Base-by-base conservation (phyloP, 2,888 invertebrate genomes). In the Drosophila fungiperda region DNA sequence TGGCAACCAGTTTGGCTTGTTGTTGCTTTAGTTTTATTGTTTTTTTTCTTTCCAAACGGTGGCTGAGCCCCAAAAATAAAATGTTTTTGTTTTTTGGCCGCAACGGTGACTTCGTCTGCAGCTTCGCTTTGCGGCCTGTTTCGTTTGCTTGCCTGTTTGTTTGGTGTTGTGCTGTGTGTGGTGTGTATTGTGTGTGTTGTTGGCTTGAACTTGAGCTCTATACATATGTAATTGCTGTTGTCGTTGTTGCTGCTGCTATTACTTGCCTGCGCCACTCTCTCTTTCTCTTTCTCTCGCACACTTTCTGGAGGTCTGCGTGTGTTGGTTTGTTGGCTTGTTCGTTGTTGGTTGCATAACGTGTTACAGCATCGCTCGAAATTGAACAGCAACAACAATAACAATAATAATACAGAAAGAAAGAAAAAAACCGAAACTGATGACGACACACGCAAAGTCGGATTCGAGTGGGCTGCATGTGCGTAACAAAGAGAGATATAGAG, bases 341-440 rank as follows among this genome's bases (percentile, higher is more conserved):
- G 55, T 65, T 36, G 38, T 23, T 73, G 73, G 91, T 91, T 91
- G 92, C 91, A 91, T 91, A 91, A 91, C 85, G 87, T 89, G 90
- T 91, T 92, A 91, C 91, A 91, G 92, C 92, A 91, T 91, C 87
- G 89, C 77, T 85, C 82, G 82, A 90, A 87, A 84, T 74, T 71
- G 63, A 76, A 76, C 75, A 87, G 67, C 58, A 76, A 65, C 57
- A 77, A 60, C 67, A 69, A 59, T 45, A 54, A 48, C 53, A 65
- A 58, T 58, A 76, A 61, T 58, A 60, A 66, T 54, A 68, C 61
- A 58, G 36, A 66, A 67, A 67, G 45, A 67, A 67, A 36, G 53
- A 67, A 67, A 72, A 78, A 87, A 84, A 77, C 69, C 69, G 71
- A 85, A 87, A 80, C 78, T 82, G 80, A 87, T 89, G 85, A 85